phyloP scores from a whole-genome alignment of 2,888 invertebrate species.

The Erebia aethiops region DNA sequence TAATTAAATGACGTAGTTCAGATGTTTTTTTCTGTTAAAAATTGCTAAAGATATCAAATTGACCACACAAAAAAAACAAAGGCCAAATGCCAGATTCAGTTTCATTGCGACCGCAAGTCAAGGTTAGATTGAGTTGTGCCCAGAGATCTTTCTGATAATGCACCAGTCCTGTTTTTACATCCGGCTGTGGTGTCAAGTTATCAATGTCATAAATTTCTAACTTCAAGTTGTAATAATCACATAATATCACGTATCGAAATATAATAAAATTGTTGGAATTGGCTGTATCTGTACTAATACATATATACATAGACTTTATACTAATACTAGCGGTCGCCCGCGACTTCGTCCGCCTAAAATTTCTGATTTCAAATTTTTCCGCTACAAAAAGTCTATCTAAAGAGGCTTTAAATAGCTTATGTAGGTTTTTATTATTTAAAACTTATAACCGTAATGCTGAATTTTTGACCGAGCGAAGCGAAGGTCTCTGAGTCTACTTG shows the following conservation, averaged over 20 bases:
- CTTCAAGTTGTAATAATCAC: neutral
- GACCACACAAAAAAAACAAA: conserved; percentile 17
- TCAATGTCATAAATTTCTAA: conserved; percentile 14
- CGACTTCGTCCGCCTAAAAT: too few relatives aligned
- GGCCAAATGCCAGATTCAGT: conserved; percentile 23
- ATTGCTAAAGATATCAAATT: conserved; percentile 11
- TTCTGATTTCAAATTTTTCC: too few relatives aligned
- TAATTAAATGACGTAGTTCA: neutral
- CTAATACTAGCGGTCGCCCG: too few relatives aligned
- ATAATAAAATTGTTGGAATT: neutral
- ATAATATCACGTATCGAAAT: neutral
- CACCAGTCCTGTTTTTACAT: conserved; percentile 22
- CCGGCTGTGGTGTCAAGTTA: conserved; percentile 17
- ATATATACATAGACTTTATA: too few relatives aligned
- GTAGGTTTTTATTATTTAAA: too few relatives aligned
- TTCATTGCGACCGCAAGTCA: conserved; percentile 25
- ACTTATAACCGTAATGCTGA: too few relatives aligned
- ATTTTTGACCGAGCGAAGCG: too few relatives aligned
- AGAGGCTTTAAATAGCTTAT: too few relatives aligned
- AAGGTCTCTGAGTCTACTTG: too few relatives aligned
- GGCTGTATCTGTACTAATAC: too few relatives aligned
- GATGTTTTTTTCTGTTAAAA: neutral
- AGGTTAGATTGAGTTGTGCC: conserved; percentile 17
- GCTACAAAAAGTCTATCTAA: too few relatives aligned
- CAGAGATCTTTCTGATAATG: conserved; percentile 21